Conservation (phyloP, 1,140 invertebrate genomes). For the Pseudomyrmex concolor region DNA sequence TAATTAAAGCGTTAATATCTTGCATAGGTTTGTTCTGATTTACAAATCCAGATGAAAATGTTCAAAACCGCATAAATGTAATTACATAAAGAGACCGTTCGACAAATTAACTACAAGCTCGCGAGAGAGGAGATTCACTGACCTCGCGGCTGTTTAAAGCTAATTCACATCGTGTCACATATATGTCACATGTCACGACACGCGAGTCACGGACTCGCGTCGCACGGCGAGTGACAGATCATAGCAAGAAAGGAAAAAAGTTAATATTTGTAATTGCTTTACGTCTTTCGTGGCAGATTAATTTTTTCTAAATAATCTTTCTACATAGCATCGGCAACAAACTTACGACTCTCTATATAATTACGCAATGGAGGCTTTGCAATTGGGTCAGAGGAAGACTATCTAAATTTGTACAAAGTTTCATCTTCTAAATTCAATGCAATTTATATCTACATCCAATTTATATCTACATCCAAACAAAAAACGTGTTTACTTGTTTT, state of each 20-base stretch:
- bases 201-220: conserved; percentile 30
- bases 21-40: not conserved
- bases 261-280: conserved; percentile 25
- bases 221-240: not conserved
- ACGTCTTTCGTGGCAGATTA: not conserved
- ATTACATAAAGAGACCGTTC: conserved; percentile 1
- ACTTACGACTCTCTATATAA: not conserved
- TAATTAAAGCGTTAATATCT: not conserved
- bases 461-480: not conserved
- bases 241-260: conserved; percentile 13
- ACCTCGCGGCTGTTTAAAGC: conserved; percentile 47
- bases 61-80: not conserved
- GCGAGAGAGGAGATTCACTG: conserved; percentile 36
- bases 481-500: not conserved
- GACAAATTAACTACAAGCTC: conserved; percentile 19
- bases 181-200: conserved; percentile 45
- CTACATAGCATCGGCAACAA: not conserved
- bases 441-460: not conserved
- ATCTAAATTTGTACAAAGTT: not conserved
- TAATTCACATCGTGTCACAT: conserved; percentile 47
- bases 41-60: not conserved
- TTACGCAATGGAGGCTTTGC: not conserved
- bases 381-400: not conserved
- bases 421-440: not conserved
- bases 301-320: not conserved